Percentiles rank a stretch among this genome's conserved stretches.
phyloP scores from a whole-genome alignment of 2,888 invertebrate species.

The Bombylius discolor region DNA sequence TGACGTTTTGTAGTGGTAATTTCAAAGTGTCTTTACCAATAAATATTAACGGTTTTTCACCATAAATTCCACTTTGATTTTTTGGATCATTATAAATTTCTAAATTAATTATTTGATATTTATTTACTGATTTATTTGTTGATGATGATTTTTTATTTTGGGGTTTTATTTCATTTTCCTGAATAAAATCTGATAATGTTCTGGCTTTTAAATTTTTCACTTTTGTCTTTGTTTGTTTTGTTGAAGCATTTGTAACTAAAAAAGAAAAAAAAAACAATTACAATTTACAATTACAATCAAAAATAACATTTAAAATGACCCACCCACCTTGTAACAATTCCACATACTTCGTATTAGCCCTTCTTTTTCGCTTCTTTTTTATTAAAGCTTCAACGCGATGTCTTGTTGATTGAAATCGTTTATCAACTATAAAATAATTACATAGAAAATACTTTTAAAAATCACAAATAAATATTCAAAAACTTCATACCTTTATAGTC shows the following conservation, averaged over 20 bases:
- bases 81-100: conserved; percentile 25
- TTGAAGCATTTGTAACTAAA: conserved; percentile 49
- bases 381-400: conserved; percentile 17
- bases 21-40: conserved; percentile 24
- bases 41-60: conserved; percentile 31
- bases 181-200: conserved; percentile 52
- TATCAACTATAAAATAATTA: not conserved
- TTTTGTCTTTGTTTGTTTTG: conserved; percentile 52
- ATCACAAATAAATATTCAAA: not conserved
- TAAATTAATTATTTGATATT: conserved; percentile 30
- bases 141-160: not conserved
- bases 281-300: not conserved
- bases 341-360: conserved; percentile 46
- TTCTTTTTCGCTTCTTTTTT: conserved; percentile 37
- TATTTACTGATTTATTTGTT: not conserved
- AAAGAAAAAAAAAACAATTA: conserved; percentile 4
- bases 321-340: conserved; percentile 54
- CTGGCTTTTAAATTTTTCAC: conserved; percentile 53
- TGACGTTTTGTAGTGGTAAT: conserved; percentile 23
- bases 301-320: not conserved
- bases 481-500: not conserved
- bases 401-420: conserved; percentile 20
- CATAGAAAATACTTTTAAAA: not conserved
- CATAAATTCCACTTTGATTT: conserved; percentile 25
- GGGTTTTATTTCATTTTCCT: not conserved